These are phyloP conservation scores for Tenthredo distinguenda DNA, from an alignment of 2,888 invertebrate genomes.

Conservation along the genomic window DNA sequence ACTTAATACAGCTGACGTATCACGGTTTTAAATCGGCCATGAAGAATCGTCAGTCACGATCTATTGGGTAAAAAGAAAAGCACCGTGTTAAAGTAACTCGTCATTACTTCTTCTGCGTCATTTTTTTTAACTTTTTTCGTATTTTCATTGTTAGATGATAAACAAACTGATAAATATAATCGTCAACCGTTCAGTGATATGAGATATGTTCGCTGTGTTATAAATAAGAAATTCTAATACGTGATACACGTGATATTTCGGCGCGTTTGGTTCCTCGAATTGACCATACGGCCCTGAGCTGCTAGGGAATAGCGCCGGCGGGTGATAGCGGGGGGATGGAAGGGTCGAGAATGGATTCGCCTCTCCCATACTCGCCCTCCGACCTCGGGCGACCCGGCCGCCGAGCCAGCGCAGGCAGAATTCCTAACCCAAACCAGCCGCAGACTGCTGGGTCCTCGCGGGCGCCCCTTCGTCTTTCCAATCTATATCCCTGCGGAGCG, in stretches of 20 bases:
- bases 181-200: background rate
- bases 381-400: constrained; percentile 67
- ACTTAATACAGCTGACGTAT: constrained; percentile 5
- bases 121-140: background rate
- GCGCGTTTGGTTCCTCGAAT: background rate
- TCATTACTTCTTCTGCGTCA: background rate
- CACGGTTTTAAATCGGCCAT: background rate
- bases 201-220: background rate
- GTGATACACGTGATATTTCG: background rate
- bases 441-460: constrained; percentile 52
- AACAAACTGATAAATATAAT: background rate
- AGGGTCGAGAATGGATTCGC: constrained; percentile 57
- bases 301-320: constrained; percentile 45
- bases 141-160: background rate
- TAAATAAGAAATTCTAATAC: background rate
- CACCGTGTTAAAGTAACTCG: background rate
- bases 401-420: constrained; percentile 67
- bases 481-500: constrained; percentile 48
- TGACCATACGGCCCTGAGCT: constrained; percentile 25
- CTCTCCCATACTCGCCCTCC: constrained; percentile 58
- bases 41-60: background rate
- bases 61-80: background rate
- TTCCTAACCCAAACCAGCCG: constrained; percentile 58
- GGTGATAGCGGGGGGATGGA: constrained; percentile 50
- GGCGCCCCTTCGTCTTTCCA: constrained; percentile 52